Conservation (phyloP, 2,888 invertebrate genomes). For the Amblyjoppa fuscipennis region DNA sequence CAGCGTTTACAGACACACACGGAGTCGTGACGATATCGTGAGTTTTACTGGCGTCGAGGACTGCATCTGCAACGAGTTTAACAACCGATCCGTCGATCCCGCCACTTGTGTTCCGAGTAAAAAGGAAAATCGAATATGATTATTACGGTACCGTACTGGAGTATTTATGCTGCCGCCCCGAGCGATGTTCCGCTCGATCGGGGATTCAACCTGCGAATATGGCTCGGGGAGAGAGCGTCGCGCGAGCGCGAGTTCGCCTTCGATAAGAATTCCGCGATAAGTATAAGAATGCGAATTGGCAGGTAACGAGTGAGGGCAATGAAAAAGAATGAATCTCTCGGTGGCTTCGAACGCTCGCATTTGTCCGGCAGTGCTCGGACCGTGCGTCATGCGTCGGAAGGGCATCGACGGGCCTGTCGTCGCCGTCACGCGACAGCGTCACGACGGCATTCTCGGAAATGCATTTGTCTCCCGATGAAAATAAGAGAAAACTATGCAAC, state of each 20-base stretch:
- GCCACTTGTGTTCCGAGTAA: constrained; percentile 19
- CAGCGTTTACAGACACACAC: background rate
- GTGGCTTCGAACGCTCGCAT: constrained; percentile 41
- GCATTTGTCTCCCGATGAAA: constrained; percentile 8
- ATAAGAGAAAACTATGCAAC: constrained; percentile 26
- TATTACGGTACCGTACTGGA: constrained; percentile 42
- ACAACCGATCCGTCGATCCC: constrained; percentile 22
- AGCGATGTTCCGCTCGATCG: background rate
- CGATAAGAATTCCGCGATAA: constrained; percentile 61
- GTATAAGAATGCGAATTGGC: constrained; percentile 42
- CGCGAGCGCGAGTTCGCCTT: constrained; percentile 42
- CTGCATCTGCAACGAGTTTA: constrained; percentile 12
- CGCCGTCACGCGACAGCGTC: background rate
- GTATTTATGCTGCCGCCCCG: background rate
- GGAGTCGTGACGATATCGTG: constrained; percentile 39
- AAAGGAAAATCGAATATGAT: constrained; percentile 54
- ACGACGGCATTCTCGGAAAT: constrained; percentile 51
- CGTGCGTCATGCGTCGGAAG: constrained; percentile 20
- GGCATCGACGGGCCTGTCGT: constrained; percentile 49
- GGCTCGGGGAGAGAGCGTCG: background rate
- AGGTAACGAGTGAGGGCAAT: background rate
- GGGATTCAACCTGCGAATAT: constrained; percentile 37
- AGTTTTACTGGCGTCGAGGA: constrained; percentile 27
- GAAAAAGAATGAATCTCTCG: constrained; percentile 38
- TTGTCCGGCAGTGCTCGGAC: constrained; percentile 24